phyloP scores from a whole-genome alignment of 2,888 invertebrate species.

The Synanthedon formicaeformis region DNA sequence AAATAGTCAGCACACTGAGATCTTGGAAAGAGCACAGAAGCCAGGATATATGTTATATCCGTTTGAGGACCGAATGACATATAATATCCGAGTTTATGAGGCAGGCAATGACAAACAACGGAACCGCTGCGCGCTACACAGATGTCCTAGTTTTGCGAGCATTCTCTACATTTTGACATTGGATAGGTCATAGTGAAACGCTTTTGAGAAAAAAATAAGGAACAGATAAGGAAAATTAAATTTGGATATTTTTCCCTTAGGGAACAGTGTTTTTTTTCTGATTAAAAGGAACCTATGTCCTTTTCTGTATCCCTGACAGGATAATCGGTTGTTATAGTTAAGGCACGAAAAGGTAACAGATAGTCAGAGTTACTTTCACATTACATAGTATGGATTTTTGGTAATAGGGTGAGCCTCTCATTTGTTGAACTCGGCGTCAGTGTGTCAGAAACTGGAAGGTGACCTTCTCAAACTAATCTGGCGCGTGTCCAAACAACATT shows the following conservation, averaged over 20 bases:
- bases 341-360: too few species aligned
- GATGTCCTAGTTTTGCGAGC: neutral
- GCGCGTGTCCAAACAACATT: neutral
- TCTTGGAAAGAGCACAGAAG: neutral
- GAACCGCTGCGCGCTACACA: neutral
- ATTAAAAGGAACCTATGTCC: too few species aligned
- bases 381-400: too few species aligned
- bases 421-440: neutral
- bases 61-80: neutral
- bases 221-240: too few species aligned
- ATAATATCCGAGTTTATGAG: neutral
- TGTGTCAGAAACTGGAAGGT: neutral
- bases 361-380: too few species aligned
- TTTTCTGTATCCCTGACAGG: too few species aligned
- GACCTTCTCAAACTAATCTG: neutral
- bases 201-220: too few species aligned
- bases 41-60: neutral
- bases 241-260: too few species aligned
- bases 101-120: neutral
- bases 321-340: too few species aligned
- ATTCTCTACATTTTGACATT: neutral
- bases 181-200: too few species aligned
- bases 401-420: too few species aligned
- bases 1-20: neutral
- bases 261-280: too few species aligned